Base-by-base conservation (phyloP, 92 coral and sea anemone species). In the Porites rus region DNA sequence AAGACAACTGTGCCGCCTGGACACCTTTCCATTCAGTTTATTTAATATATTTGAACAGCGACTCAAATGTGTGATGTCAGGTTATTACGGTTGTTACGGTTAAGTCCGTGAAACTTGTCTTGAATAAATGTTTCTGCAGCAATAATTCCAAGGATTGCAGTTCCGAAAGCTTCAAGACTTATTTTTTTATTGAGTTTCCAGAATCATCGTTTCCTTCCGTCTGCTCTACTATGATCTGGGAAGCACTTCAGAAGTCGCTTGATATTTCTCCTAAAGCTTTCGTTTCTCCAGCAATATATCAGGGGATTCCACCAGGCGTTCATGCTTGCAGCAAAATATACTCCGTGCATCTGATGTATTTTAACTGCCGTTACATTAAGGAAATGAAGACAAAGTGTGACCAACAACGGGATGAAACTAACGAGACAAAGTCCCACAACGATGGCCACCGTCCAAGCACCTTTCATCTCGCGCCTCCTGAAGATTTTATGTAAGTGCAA, bases 271-370 rank as follows among this genome's bases (percentile, higher is more conserved):
- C 88, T 83, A 53, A 90, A 90, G 67, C 50, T 56, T 28, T 51
- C 80, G 68, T 86, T 86, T 70, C 91, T 82, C 85, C 88, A 91
- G 19, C 88, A 85, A 70, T 87, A 91, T 22, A 91, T 80, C 21
- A 91, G 28, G 22, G 93, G 93, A 72, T 87, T 91, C 91, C 91
- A 91, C 14, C 74, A 68, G 10, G 88, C 91, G 52, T 74, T 66
- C 53, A 72, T 69, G 21, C 86, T 69, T 7, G 91, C 91, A 6
- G 77, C 63, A 22, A 50, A 50, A 21, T 70, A 19, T 4, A 78
- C 68, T 5, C 51, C 51, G 65, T 58, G 12, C 80, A 83, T 74
- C 13, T 74, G 72, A 4, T 17, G 11, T 13, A 21, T 24, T 12
- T 4, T 0, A 4, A 75, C 51, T 50, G 51, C 6, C 1, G 72